phyloP scores from a whole-genome alignment of 2,797 vertebrate genomes.

The Morus bassanus region DNA sequence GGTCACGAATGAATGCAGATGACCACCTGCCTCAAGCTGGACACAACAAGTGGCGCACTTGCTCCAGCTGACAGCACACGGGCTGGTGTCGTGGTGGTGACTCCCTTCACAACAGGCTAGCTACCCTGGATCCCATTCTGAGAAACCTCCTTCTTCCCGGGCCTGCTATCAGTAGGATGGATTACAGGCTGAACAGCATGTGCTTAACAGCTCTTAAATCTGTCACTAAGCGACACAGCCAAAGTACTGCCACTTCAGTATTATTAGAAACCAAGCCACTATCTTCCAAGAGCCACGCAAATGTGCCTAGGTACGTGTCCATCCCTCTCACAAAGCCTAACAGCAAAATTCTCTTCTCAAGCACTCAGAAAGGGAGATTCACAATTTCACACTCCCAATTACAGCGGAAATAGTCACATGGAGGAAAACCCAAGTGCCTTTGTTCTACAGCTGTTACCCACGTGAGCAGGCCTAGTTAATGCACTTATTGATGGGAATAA shows the following conservation, averaged over 20 bases:
- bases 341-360: neutral
- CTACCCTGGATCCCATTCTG: neutral
- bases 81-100: neutral
- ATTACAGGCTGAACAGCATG: neutral
- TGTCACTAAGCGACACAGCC: neutral
- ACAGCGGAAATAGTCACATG: neutral
- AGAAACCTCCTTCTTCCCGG: neutral
- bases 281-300: neutral
- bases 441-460: neutral
- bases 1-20: neutral
- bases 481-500: neutral
- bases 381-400: neutral
- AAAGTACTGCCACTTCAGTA: neutral
- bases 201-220: neutral
- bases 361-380: neutral
- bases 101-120: neutral
- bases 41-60: neutral
- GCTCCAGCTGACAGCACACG: neutral
- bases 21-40: neutral
- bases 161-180: neutral
- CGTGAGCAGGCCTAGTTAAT: neutral
- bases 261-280: neutral
- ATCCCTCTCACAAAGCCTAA: neutral
- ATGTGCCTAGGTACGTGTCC: rapidly evolving
- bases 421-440: neutral